phyloP scores from a whole-genome alignment of 1,140 invertebrate genomes.

The Theocolax elegans region DNA sequence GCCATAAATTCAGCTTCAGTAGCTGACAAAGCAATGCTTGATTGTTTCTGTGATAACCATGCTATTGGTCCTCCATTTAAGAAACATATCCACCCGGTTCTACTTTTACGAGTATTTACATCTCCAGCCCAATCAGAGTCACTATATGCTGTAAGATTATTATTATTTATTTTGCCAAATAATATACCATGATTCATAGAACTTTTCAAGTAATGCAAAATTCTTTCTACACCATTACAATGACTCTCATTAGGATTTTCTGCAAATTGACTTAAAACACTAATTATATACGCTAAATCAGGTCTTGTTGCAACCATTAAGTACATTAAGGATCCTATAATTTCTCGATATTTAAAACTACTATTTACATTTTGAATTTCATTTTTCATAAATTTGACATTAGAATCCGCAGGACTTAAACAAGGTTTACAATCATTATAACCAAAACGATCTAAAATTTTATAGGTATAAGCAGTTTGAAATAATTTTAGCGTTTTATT shows the following conservation, averaged over 20 bases:
- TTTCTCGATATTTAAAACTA: background rate
- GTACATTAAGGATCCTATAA: background rate
- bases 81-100: slow-evolving; percentile 51
- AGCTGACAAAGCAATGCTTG: slow-evolving; percentile 54
- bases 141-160: slow-evolving; percentile 41
- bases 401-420: background rate
- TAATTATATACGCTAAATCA: slow-evolving; percentile 59
- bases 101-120: slow-evolving; percentile 44
- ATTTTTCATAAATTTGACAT: background rate
- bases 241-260: slow-evolving; percentile 51
- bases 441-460: background rate
- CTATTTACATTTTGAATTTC: background rate
- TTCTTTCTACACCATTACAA: slow-evolving; percentile 55
- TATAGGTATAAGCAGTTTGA: too few relatives aligned
- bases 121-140: slow-evolving; percentile 47
- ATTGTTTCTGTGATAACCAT: slow-evolving; percentile 57
- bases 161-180: slow-evolving; percentile 4
- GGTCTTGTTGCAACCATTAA: slow-evolving; percentile 54
- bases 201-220: slow-evolving; percentile 61
- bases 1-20: slow-evolving; percentile 57
- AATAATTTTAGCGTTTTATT: background rate
- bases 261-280: slow-evolving; percentile 48
- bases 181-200: slow-evolving; percentile 51
- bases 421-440: background rate
- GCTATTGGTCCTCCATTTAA: slow-evolving; percentile 46